Percentiles rank a stretch among this genome's conserved stretches.
phyloP scores from a whole-genome alignment of 1,140 invertebrate genomes.

The Odontomachus brunneus region DNA sequence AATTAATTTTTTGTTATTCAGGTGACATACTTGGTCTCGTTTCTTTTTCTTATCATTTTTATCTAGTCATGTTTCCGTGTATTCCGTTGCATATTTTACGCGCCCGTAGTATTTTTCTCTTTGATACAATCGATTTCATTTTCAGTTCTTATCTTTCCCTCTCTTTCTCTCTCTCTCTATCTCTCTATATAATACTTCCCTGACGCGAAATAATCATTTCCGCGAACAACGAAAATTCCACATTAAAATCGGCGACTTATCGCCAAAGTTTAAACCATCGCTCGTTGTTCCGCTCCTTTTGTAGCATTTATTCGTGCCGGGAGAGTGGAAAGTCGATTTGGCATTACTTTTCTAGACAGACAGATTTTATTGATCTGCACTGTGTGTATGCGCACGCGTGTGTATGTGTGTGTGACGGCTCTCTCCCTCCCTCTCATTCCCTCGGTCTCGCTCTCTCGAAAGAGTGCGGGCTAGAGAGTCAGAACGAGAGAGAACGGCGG shows the following conservation, averaged over 20 bases:
- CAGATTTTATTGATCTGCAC: conserved; percentile 84
- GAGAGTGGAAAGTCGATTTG: conserved; percentile 80
- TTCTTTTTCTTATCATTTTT: neutral
- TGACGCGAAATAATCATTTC: conserved; percentile 2
- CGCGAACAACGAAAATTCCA: neutral
- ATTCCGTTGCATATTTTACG: neutral
- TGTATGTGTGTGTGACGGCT: no score
- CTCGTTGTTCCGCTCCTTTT: conserved; percentile 62
- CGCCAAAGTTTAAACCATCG: conserved; percentile 55
- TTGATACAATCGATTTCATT: neutral
- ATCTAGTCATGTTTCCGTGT: neutral
- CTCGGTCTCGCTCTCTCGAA: conserved; percentile 44
- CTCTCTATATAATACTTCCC: neutral
- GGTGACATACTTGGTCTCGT: no score
- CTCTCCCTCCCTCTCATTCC: neutral
- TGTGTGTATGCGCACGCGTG: no score
- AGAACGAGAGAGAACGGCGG: conserved; percentile 76
- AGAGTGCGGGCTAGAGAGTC: conserved; percentile 43
- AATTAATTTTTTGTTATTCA: conserved; percentile 27
- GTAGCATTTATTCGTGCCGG: conserved; percentile 62
- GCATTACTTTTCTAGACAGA: conserved; percentile 82
- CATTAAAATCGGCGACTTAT: conserved; percentile 18
- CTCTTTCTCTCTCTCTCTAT: neutral
- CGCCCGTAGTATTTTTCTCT: neutral
- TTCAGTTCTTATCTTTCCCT: no score